These are phyloP conservation scores for Rhingia campestris DNA, from an alignment of 2,888 invertebrate genomes.

Conservation along the genomic window DNA sequence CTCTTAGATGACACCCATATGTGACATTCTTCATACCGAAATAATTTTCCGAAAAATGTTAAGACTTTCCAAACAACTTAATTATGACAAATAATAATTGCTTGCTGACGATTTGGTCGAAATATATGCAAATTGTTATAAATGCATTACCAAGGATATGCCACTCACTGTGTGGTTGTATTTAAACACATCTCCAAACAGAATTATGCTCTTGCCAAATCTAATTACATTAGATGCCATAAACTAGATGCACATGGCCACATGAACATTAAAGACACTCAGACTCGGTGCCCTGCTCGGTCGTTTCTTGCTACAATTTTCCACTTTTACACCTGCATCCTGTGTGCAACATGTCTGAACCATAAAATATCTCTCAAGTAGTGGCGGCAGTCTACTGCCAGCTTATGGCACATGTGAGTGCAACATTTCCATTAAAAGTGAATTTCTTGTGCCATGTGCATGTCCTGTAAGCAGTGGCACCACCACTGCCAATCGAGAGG, in stretches of 20 bases:
- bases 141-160: neutral
- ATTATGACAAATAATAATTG: no score
- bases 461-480: neutral
- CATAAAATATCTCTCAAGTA: slow-evolving; percentile 17
- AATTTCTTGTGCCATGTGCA: slow-evolving; percentile 2
- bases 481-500: slow-evolving; percentile 9
- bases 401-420: slow-evolving; percentile 11
- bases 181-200: neutral
- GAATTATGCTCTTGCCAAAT: neutral
- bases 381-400: neutral
- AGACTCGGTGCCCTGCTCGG: neutral
- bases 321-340: slow-evolving; percentile 38
- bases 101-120: neutral
- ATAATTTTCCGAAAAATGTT: no score
- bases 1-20: no score
- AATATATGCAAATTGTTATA: no score
- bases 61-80: no score
- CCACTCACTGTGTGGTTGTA: neutral
- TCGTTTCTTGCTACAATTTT: slow-evolving; percentile 18
- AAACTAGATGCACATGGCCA: neutral
- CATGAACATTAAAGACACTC: neutral
- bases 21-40: no score
- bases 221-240: slow-evolving; percentile 9
- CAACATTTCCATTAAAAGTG: slow-evolving; percentile 27
- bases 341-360: slow-evolving; percentile 16